Evolutionary conservation across 2,888 invertebrate species (phyloP), one percentile per base, ranked within the genome.

Genomic region (Eupithecia subfuscata): DNA sequence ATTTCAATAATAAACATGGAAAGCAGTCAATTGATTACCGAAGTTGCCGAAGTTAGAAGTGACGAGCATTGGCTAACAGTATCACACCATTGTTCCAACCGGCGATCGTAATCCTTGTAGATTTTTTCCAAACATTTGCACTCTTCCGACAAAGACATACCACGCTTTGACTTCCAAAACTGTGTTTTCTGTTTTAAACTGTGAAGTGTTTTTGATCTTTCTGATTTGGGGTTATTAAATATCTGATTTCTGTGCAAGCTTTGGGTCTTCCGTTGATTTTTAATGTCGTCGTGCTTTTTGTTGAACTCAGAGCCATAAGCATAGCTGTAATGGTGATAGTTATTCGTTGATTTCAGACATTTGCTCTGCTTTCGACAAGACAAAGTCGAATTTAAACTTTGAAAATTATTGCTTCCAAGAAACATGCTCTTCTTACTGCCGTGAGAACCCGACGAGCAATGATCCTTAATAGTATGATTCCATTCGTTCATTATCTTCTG

Each of bases 401-500:
- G 88, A 37, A 91, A 87, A 73, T 90, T 90, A 77, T 91, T 92
- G 79, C 90, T 92, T 79, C 82, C 88, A 22, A 85, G 84, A 79
- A 86, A 89, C 7, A 89, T 88, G 45, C 82, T 84, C 82, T 86
- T 89, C 79, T 89, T 91, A 75, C 86, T 87, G 71, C 83, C 80
- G 78, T 90, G 90, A 6, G 89, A 86, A 60, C 84, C 80, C 37
- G 91, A 87, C 12, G 91, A 88, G 82, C 90, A 90, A 84, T 94
- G 93, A 78, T 95, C 90, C 73, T 89, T 88, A 56, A 94, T 85
- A 2, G 94, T 93, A 75, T 90, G 88, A 79, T 95, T 95, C 95
- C 95, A 95, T 82, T 95, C 92, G 71, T 91, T 93, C 94, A 95
- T 95, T 81, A 94, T 93, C 76, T 88, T 89, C 85, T 93, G 93